Base-by-base conservation (phyloP, 2,113 vertebrate species). In the Anguilla japonica region DNA sequence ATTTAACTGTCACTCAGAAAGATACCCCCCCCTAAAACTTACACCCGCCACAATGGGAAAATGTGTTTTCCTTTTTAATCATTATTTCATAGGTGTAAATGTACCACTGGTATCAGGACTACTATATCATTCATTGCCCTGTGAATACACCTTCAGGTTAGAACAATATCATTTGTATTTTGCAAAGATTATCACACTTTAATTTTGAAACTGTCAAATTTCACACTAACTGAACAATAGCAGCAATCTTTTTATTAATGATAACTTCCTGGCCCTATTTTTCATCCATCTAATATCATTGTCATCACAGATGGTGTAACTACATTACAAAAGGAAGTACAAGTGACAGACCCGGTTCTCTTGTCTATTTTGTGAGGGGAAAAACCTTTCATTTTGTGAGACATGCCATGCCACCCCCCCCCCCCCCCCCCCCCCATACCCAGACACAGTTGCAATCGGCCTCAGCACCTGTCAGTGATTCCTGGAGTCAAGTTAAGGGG, bases 1-100 rank as follows among this genome's bases (percentile, higher is more conserved):
- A 96, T 88, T 87, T 26, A 85, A 88, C 90, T 88, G 85, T 87
- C 89, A 92, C 90, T 89, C 93, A 92, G 91, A 91, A 89, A 78
- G 26, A 15, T 22, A 22, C 22, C 5, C 87, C 93, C 89, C 81
- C 40, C 81, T 50, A 60, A 41, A 83, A 26, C 5, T 41, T 39
- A 43, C 29, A 79, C 9, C 5, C 39, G 9, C 16, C 80, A 6
- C n/a, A 22, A 56, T n/a, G 46, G 2, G 1, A 67, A 57, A 84
- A 41, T 29, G 46, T 83, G 14, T 46, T 9, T 46, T 46, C 6
- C 26, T 71, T 84, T 40, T 63, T 84, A 4, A 16, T 41, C 4
- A 26, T 71, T 3, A 57, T 57, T 43, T 67, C 63, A 86, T 60
- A 41, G 41, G 67, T 79, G n/a, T 34, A 40, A 50, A 78, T 46